phyloP scores from a whole-genome alignment of 2,888 invertebrate species.

The Phyllotreta striolata region DNA sequence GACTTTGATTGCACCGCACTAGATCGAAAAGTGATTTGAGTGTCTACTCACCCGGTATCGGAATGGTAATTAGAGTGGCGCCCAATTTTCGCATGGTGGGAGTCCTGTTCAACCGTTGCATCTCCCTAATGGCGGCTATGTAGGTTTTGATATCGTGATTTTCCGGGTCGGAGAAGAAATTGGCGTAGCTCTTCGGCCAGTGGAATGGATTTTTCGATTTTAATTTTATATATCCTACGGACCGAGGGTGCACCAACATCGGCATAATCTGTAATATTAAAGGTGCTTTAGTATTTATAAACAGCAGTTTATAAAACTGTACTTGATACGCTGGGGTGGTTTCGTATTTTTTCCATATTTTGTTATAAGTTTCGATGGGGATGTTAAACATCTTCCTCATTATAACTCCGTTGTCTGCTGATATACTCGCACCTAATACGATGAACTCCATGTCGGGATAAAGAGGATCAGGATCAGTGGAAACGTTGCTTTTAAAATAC shows the following conservation, averaged over 20 bases:
- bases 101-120: conserved; percentile 62
- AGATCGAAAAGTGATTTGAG: too few relatives aligned
- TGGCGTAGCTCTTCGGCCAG: conserved; percentile 77
- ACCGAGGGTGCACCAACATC: conserved; percentile 75
- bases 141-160: conserved; percentile 60
- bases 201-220: conserved; percentile 74
- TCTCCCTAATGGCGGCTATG: conserved; percentile 61
- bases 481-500: conserved; percentile 68
- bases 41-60: conserved; percentile 40
- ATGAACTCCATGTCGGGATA: conserved; percentile 77
- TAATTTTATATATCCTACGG: conserved; percentile 72
- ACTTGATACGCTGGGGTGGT: conserved; percentile 50
- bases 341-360: conserved; percentile 66
- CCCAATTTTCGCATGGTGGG: conserved; percentile 60
- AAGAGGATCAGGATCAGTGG: conserved; percentile 62
- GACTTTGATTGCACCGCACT: too few relatives aligned
- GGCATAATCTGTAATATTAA: conserved; percentile 64
- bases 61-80: conserved; percentile 34
- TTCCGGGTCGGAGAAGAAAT: conserved; percentile 76
- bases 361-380: conserved; percentile 64
- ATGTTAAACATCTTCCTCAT: conserved; percentile 63
- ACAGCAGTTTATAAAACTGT: too few relatives aligned
- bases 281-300: conserved; percentile 24
- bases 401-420: conserved; percentile 50
- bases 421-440: conserved; percentile 65